Percentiles rank a stretch among this genome's conserved stretches.
Conservation (phyloP, 2,797 vertebrate genomes). For the Apogon hyalosoma region DNA sequence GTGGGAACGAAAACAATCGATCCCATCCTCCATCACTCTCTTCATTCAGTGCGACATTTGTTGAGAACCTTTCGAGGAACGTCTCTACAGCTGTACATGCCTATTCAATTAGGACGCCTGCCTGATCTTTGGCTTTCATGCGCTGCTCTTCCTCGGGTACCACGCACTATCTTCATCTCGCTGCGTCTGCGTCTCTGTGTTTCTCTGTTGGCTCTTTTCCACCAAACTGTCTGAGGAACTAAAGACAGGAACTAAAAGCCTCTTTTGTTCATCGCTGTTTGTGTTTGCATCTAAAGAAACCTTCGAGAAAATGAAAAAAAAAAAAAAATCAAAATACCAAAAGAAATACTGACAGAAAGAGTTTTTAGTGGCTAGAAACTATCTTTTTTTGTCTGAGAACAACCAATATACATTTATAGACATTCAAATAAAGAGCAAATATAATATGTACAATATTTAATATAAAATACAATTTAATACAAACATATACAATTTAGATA, state of each 20-base stretch:
- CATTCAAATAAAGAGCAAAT: too few relatives aligned
- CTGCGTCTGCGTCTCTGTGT: background rate
- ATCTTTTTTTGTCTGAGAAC: too few relatives aligned
- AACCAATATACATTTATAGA: too few relatives aligned
- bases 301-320: background rate
- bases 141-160: slow-evolving; percentile 2
- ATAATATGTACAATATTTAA: too few relatives aligned
- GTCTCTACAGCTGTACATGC: slow-evolving; percentile 50
- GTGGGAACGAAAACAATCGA: slow-evolving; percentile 54
- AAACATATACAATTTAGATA: too few relatives aligned
- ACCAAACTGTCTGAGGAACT: background rate
- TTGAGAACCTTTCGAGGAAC: slow-evolving; percentile 63
- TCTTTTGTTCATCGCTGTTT: background rate
- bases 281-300: background rate
- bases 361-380: too few relatives aligned
- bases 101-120: slow-evolving; percentile 62
- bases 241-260: background rate
- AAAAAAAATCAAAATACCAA: background rate
- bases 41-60: slow-evolving; percentile 66
- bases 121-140: slow-evolving; percentile 29
- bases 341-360: too few relatives aligned
- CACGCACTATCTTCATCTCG: slow-evolving; percentile 4
- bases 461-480: too few relatives aligned
- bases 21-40: slow-evolving; percentile 54
- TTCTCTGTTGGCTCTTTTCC: background rate